phyloP scores from a whole-genome alignment of 1,140 invertebrate genomes.

The Macrotrachela quadricornifera region DNA sequence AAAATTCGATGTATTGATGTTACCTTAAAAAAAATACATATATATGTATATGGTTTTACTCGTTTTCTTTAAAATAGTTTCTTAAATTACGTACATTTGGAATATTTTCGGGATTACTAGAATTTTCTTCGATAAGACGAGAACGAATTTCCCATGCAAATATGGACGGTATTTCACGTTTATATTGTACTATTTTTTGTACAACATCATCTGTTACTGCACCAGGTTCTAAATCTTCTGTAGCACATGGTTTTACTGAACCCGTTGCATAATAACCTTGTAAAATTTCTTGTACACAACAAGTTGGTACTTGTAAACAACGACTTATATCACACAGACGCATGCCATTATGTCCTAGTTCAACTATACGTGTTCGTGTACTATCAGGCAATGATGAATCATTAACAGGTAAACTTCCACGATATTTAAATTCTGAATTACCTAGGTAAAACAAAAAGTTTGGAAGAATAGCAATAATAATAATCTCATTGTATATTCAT shows the following conservation, averaged over 20 bases:
- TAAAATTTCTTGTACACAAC: slow-evolving; percentile 82
- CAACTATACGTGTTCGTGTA: slow-evolving; percentile 62
- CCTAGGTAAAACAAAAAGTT: background rate
- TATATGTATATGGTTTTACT: background rate
- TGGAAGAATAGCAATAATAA: too few species aligned
- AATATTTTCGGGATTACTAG: slow-evolving; percentile 89
- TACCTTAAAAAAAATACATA: slow-evolving; percentile 44
- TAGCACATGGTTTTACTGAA: slow-evolving; percentile 5
- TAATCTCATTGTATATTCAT: too few species aligned
- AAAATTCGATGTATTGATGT: slow-evolving; percentile 97
- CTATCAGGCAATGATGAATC: slow-evolving; percentile 59
- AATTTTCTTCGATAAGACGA: slow-evolving; percentile 66
- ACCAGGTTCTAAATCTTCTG: slow-evolving; percentile 22
- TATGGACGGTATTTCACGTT: slow-evolving; percentile 74
- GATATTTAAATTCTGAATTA: slow-evolving; percentile 66
- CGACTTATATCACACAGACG: slow-evolving; percentile 78
- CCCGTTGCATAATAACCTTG: slow-evolving; percentile 33
- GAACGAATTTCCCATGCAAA: slow-evolving; percentile 89
- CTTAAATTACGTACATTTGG: slow-evolving; percentile 82
- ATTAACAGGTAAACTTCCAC: slow-evolving; percentile 75
- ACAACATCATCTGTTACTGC: slow-evolving; percentile 74
- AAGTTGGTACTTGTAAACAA: slow-evolving; percentile 72
- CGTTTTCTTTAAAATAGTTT: too few species aligned
- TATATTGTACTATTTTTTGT: slow-evolving; percentile 71
- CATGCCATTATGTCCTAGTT: slow-evolving; percentile 69